Conservation (phyloP, 2,113 vertebrate species). For the Actenoides lindsayi region DNA sequence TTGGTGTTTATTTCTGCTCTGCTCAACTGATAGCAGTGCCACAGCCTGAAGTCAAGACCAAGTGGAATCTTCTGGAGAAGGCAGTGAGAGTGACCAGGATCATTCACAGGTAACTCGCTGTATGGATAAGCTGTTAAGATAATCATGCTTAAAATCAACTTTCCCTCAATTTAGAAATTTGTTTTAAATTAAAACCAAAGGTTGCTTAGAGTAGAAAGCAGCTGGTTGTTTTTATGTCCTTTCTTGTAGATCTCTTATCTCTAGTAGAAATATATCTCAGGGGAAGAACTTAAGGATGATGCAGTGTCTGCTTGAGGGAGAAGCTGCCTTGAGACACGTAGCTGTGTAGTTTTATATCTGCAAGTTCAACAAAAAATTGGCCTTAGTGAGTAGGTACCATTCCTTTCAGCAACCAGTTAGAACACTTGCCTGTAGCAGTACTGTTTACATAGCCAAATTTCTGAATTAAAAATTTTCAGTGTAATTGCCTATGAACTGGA, state of each 20-base stretch:
- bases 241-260: neutral
- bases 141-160: neutral
- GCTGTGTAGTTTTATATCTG: neutral
- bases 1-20: neutral
- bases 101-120: neutral
- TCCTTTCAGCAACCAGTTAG: neutral
- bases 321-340: neutral
- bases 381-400: neutral
- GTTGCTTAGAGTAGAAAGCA: neutral
- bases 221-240: neutral
- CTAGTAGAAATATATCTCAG: neutral
- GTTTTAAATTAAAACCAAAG: neutral
- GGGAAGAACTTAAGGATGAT: neutral
- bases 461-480: neutral
- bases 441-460: neutral
- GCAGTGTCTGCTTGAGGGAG: neutral
- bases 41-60: neutral
- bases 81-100: neutral
- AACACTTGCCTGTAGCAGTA: neutral
- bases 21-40: neutral
- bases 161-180: neutral
- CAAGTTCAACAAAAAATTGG: neutral
- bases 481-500: neutral
- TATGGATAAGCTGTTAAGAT: neutral
- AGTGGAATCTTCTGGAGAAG: neutral